Percentiles rank a stretch among this genome's conserved stretches.
phyloP scores from a whole-genome alignment of 2,113 vertebrate genomes.

The Delphinus delphis region DNA sequence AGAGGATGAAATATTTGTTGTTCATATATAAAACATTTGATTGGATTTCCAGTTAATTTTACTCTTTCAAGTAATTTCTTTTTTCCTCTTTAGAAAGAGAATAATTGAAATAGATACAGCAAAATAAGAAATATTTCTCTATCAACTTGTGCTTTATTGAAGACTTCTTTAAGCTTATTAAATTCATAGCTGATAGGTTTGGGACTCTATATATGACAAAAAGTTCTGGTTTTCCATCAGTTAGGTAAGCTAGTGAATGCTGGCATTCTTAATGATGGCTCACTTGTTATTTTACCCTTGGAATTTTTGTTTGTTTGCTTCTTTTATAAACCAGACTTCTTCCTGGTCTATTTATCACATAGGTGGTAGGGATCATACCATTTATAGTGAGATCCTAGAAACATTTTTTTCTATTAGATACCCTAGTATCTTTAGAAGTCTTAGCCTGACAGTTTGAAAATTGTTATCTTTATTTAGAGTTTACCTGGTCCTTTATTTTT shows the following conservation, averaged over 20 bases:
- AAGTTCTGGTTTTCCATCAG: background rate
- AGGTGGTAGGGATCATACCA: background rate
- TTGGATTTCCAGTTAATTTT: conserved; percentile 52
- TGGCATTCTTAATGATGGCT: background rate
- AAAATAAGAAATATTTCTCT: conserved; percentile 31
- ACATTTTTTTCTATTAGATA: background rate
- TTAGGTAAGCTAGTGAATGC: background rate
- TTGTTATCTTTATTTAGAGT: background rate
- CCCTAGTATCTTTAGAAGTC: background rate
- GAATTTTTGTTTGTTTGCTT: conserved; percentile 52
- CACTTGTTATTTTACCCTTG: background rate
- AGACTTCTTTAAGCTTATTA: conserved; percentile 22
- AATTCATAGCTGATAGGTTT: background rate
- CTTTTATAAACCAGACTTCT: conserved; percentile 25
- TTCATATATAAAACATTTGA: conserved; percentile 10
- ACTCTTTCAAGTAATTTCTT: conserved; percentile 38
- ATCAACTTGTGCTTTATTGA: conserved; percentile 18
- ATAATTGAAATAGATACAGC: background rate
- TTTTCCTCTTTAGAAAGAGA: conserved; percentile 27
- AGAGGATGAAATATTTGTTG: conserved; percentile 8
- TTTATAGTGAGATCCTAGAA: background rate
- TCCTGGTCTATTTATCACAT: background rate
- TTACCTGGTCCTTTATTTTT: background rate
- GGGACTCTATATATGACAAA: background rate
- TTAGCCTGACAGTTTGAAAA: background rate